phyloP scores from a whole-genome alignment of 2,888 invertebrate genomes.

The Caenorhabditis sp. region DNA sequence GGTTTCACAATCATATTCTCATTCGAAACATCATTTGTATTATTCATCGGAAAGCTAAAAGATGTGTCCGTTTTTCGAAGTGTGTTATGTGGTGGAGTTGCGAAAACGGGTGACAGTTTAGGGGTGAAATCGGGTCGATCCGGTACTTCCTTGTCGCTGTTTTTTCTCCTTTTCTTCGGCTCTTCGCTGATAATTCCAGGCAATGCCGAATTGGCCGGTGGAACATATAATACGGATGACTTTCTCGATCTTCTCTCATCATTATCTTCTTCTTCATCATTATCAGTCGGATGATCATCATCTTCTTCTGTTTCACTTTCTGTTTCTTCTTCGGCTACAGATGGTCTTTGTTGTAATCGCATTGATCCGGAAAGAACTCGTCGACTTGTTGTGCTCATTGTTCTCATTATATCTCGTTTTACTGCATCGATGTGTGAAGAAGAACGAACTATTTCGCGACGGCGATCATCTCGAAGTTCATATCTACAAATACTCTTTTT shows the following conservation, averaged over 20 bases:
- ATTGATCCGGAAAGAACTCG: slow-evolving; percentile 34
- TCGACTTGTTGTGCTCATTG: slow-evolving; percentile 62
- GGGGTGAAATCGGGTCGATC: slow-evolving; percentile 19
- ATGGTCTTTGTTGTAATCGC: slow-evolving; percentile 37
- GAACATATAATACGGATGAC: slow-evolving; percentile 38
- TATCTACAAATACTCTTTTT: slow-evolving; percentile 71
- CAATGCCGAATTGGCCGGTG: slow-evolving; percentile 33
- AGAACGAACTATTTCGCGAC: slow-evolving; percentile 73
- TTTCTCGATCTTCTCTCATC: slow-evolving; percentile 28
- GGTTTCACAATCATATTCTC: slow-evolving; percentile 15
- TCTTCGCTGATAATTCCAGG: slow-evolving; percentile 43
- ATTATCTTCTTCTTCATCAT: slow-evolving; percentile 2
- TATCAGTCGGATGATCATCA: not conserved
- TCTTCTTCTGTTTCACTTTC: slow-evolving; percentile 19
- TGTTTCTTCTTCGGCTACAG: slow-evolving; percentile 52
- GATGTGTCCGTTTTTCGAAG: slow-evolving; percentile 55
- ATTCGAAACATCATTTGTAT: slow-evolving; percentile 13
- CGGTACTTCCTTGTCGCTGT: slow-evolving; percentile 15
- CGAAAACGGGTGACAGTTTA: slow-evolving; percentile 20
- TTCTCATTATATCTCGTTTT: slow-evolving; percentile 73
- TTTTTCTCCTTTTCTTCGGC: slow-evolving; percentile 7
- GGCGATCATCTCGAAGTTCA: slow-evolving; percentile 75
- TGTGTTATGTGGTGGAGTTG: slow-evolving; percentile 43
- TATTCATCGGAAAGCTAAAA: slow-evolving; percentile 47
- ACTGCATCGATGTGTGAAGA: slow-evolving; percentile 74